Percentiles rank a stretch among this genome's conserved stretches.
Evolutionary conservation across 2,888 invertebrate genomes (phyloP).

Genomic region (Aromia moschata): DNA sequence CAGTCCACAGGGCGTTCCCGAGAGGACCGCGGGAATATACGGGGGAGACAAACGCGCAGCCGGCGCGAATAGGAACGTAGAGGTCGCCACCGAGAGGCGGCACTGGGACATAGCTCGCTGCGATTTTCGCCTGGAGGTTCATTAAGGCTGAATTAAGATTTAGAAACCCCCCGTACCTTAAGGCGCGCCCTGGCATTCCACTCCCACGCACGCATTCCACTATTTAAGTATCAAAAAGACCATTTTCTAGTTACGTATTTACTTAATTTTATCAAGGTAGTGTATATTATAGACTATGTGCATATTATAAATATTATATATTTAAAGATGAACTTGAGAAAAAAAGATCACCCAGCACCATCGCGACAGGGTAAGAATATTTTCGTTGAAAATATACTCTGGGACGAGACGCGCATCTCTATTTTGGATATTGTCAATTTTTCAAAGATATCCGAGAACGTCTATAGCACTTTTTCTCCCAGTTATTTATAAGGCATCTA

Average conservation of each 20-base stretch:
- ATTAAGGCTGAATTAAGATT: constrained; percentile 13
- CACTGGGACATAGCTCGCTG: background rate
- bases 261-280: constrained; percentile 20
- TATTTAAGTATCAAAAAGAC: constrained; percentile 21
- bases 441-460: background rate
- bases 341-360: constrained; percentile 19
- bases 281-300: constrained; percentile 10
- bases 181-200: constrained; percentile 9
- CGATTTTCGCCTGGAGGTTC: too few species aligned
- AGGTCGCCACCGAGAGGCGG: background rate
- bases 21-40: background rate
- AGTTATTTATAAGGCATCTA: background rate
- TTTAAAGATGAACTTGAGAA: constrained; percentile 13
- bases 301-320: constrained; percentile 20
- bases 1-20: constrained; percentile 13
- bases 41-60: background rate
- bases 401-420: background rate
- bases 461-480: background rate
- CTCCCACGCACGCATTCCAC: constrained; percentile 16
- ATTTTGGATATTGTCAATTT: constrained; percentile 8
- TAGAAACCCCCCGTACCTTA: constrained; percentile 5
- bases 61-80: background rate
- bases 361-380: constrained; percentile 14
- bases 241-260: constrained; percentile 20
- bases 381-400: too few species aligned